phyloP scores from a whole-genome alignment of 1,140 invertebrate genomes.

The Lineus longissimus region DNA sequence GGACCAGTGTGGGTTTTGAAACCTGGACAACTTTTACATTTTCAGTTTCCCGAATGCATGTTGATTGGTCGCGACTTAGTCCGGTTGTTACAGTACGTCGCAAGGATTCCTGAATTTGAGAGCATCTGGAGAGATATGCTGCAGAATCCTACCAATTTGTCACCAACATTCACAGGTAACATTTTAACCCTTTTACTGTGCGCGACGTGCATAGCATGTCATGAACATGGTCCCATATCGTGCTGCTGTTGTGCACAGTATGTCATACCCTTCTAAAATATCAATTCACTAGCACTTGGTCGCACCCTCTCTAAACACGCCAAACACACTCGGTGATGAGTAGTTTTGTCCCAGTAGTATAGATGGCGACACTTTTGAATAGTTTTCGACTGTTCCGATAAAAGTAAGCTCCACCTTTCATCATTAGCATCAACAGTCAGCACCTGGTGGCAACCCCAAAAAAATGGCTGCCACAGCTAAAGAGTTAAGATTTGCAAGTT shows the following conservation, averaged over 20 bases:
- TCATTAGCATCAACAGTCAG: no score
- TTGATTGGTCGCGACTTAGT: constrained; percentile 87
- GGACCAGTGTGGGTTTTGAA: not conserved
- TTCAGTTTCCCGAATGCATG: constrained; percentile 78
- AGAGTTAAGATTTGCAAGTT: no score
- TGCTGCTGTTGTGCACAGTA: not conserved
- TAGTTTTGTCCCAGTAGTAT: no score
- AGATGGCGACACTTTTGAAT: no score
- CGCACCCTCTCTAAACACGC: no score
- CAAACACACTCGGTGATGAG: not conserved
- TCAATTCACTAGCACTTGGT: no score
- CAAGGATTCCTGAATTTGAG: constrained; percentile 91
- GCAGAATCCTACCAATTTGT: constrained; percentile 77
- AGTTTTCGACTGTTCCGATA: no score
- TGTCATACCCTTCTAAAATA: no score
- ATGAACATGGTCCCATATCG: not conserved
- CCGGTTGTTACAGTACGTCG: constrained; percentile 87
- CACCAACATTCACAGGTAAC: constrained; percentile 76
- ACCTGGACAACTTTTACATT: constrained; percentile 6
- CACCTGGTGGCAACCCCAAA: no score
- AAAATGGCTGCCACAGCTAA: no score
- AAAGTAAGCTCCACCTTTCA: no score
- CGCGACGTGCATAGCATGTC: not conserved
- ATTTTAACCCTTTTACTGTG: not conserved
- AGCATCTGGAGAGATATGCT: constrained; percentile 88